These are phyloP conservation scores for Labeo rohita DNA, from an alignment of 2,113 vertebrate species.

Conservation along the genomic window DNA sequence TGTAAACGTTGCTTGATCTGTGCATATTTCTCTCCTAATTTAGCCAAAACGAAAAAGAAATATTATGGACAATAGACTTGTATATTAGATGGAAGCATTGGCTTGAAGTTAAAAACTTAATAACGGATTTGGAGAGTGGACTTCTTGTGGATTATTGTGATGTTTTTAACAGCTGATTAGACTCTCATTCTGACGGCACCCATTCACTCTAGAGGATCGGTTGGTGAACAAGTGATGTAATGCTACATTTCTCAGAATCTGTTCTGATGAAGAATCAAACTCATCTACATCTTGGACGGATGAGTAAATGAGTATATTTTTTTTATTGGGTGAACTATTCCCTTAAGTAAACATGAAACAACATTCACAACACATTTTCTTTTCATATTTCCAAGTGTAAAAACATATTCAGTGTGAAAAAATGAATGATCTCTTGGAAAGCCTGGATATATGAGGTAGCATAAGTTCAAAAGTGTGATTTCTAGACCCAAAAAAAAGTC, in stretches of 20 bases:
- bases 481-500: neutral
- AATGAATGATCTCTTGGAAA: neutral
- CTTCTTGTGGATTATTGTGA: neutral
- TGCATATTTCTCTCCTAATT: neutral
- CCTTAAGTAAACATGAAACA: neutral
- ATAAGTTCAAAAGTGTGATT: neutral
- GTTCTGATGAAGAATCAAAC: neutral
- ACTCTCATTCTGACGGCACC: neutral
- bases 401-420: neutral
- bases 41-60: neutral
- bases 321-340: neutral
- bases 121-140: neutral
- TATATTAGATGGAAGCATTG: neutral
- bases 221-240: neutral
- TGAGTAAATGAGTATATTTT: no score
- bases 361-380: neutral
- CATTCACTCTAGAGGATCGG: neutral
- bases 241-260: neutral
- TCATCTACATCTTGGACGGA: neutral
- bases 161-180: neutral
- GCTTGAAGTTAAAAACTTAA: neutral
- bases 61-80: neutral
- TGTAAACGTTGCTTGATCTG: neutral
- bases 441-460: neutral
- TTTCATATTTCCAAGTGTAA: neutral